phyloP scores from a whole-genome alignment of 2,888 invertebrate species.

The Nysson spinosus region DNA sequence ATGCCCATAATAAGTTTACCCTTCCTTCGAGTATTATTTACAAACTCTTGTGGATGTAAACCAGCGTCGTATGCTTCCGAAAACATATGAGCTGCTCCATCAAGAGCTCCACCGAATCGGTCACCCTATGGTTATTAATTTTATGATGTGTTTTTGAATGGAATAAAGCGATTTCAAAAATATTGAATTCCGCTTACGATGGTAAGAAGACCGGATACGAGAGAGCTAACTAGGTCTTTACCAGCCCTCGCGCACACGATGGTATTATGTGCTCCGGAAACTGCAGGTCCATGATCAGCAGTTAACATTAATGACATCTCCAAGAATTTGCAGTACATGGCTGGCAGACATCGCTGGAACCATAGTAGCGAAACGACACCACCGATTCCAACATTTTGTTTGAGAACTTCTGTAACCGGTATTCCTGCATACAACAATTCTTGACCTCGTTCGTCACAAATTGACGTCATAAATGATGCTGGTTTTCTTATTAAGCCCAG shows the following conservation, averaged over 20 bases:
- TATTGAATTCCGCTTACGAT: constrained; percentile 85
- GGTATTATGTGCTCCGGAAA: constrained; percentile 98
- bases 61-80: constrained; percentile 97
- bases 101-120: constrained; percentile 98
- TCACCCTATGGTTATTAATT: constrained; percentile 85
- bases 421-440: constrained; percentile 98
- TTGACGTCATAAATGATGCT: constrained; percentile 99
- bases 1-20: constrained; percentile 99
- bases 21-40: constrained; percentile 97
- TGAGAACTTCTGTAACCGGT: constrained; percentile 91
- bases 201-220: constrained; percentile 97
- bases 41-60: constrained; percentile 98
- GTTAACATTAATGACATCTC: constrained; percentile 99
- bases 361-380: constrained; percentile 98
- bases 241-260: constrained; percentile 98
- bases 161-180: neutral
- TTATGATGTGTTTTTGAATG: neutral
- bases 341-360: constrained; percentile 98
- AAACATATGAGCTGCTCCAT: constrained; percentile 98
- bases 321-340: constrained; percentile 97
- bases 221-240: constrained; percentile 96
- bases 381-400: constrained; percentile 97
- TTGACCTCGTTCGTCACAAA: constrained; percentile 99
- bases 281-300: constrained; percentile 99
- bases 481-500: constrained; percentile 98